Evolutionary conservation across 2,797 vertebrate genomes (phyloP).

Genomic region (Poeciliopsis turneri): DNA sequence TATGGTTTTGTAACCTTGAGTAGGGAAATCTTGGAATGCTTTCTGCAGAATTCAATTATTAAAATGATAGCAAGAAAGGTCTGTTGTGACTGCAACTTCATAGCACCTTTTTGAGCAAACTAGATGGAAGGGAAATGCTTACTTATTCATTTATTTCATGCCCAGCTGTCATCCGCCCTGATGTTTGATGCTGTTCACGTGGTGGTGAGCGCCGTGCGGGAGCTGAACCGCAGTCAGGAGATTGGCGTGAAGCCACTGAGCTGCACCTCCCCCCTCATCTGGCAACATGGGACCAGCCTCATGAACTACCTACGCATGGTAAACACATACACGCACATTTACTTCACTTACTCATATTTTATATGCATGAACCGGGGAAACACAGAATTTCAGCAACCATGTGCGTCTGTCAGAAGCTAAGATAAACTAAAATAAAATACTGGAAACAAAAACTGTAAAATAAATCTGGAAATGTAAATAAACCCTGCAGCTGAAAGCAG

Average conservation of each 20-base stretch:
- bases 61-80: neutral
- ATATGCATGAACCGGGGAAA: neutral
- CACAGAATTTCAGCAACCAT: neutral
- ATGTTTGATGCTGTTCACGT: slow-evolving; percentile 93
- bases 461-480: neutral
- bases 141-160: neutral
- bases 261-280: slow-evolving; percentile 86
- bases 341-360: neutral
- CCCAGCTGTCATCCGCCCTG: slow-evolving; percentile 87
- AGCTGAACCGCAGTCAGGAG: slow-evolving; percentile 92
- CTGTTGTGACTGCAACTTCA: neutral
- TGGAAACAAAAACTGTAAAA: neutral
- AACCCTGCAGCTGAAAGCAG: neutral
- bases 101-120: neutral
- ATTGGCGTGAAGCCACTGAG: slow-evolving; percentile 89
- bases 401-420: neutral
- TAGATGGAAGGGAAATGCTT: neutral
- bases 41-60: neutral
- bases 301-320: slow-evolving; percentile 94
- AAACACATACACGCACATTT: slow-evolving; percentile 7
- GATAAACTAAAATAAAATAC: neutral
- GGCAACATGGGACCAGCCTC: slow-evolving; percentile 90
- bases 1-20: neutral
- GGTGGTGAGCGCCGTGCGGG: slow-evolving; percentile 88
- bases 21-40: neutral